Conservation (phyloP, 1,140 invertebrate genomes). For the Agrilus planipennis region DNA sequence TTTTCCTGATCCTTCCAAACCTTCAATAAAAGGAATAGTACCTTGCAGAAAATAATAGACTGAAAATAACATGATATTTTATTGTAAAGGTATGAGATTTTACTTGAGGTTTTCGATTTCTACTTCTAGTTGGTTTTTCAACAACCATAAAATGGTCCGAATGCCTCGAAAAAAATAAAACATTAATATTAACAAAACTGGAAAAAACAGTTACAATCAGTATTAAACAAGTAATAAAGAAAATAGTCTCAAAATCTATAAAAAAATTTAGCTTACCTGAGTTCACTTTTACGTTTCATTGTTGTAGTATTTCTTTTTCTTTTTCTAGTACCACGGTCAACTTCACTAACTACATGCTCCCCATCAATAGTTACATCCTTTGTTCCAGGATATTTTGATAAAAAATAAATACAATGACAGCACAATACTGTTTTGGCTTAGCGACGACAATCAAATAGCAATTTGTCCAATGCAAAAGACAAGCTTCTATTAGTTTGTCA, state of each 20-base stretch:
- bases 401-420: too few relatives aligned
- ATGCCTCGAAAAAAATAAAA: constrained; percentile 1
- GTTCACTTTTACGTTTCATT: constrained; percentile 3
- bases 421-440: too few relatives aligned
- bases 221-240: too few relatives aligned
- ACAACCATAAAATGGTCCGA: not conserved
- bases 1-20: constrained; percentile 1
- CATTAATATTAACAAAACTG: not conserved
- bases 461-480: too few relatives aligned
- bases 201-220: too few relatives aligned
- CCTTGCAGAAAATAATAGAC: not conserved
- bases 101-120: constrained; percentile 3
- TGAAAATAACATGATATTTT: constrained; percentile 3
- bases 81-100: not conserved
- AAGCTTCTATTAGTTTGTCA: too few relatives aligned
- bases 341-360: not conserved
- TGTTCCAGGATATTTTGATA: too few relatives aligned
- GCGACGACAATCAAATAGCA: too few relatives aligned
- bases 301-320: constrained; percentile 3
- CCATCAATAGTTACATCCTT: too few relatives aligned
- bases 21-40: not conserved
- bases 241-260: too few relatives aligned
- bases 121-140: not conserved
- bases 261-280: not conserved
- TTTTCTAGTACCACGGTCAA: constrained; percentile 3